phyloP scores from a whole-genome alignment of 1,140 invertebrate genomes.

The Rhysida immarginata region DNA sequence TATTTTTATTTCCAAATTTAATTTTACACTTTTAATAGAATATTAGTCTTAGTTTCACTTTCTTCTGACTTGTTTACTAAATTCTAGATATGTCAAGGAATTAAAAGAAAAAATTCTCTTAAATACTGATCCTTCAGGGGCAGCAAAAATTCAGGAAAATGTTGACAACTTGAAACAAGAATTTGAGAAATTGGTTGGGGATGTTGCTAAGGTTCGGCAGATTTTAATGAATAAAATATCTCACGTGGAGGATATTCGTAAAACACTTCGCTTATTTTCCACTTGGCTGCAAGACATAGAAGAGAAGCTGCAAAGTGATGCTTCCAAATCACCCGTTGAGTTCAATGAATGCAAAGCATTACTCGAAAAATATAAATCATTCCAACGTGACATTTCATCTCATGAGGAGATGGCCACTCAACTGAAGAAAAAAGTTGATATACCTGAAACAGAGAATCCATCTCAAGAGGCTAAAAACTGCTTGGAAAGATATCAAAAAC shows the following conservation, averaged over 20 bases:
- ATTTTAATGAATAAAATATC: constrained; percentile 49
- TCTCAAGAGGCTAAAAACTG: constrained; percentile 33
- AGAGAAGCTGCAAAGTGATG: constrained; percentile 51
- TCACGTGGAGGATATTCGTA: constrained; percentile 68
- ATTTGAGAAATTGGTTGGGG: constrained; percentile 65
- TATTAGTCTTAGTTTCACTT: too few relatives aligned
- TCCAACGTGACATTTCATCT: constrained; percentile 47
- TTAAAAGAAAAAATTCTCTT: constrained; percentile 80
- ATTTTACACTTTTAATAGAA: too few relatives aligned
- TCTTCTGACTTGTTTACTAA: neutral
- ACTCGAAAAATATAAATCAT: constrained; percentile 51
- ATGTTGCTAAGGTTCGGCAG: constrained; percentile 59
- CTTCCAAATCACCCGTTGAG: constrained; percentile 52
- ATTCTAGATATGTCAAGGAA: constrained; percentile 58
- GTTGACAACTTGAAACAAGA: constrained; percentile 72
- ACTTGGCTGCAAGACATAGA: constrained; percentile 68
- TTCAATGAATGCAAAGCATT: constrained; percentile 76
- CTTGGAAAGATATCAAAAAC: constrained; percentile 49
- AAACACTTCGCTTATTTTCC: constrained; percentile 28
- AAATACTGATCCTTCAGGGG: constrained; percentile 74
- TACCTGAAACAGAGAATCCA: constrained; percentile 6
- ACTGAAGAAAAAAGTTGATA: constrained; percentile 23
- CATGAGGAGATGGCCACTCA: constrained; percentile 55
- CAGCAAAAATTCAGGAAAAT: constrained; percentile 71
- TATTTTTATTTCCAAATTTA: neutral